phyloP scores from a whole-genome alignment of 2,113 vertebrate species.

The Orcinus orca region DNA sequence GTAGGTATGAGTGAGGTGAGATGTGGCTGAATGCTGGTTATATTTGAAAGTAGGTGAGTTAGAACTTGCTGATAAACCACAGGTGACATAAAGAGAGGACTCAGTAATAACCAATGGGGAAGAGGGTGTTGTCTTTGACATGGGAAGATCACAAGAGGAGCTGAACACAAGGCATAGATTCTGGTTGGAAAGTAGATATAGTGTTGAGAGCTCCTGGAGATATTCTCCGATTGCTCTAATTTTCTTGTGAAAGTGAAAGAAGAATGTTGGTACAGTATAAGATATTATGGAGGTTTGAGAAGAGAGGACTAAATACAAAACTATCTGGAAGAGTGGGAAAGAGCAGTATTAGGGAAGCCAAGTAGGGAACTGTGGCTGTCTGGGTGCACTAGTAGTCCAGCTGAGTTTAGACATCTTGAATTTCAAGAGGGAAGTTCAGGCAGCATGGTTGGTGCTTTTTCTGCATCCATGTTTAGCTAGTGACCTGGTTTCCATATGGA shows the following conservation, averaged over 20 bases:
- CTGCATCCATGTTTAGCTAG: fast-evolving
- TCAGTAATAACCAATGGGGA: neutral
- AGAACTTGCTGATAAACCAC: neutral
- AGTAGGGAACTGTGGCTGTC: no score
- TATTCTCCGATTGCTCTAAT: neutral
- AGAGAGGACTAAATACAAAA: neutral
- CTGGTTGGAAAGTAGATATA: fast-evolving
- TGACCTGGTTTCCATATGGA: neutral
- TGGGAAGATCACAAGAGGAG: neutral
- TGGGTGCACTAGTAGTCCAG: fast-evolving
- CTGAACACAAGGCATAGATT: fast-evolving
- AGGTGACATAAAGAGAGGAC: neutral
- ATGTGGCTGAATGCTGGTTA: fast-evolving
- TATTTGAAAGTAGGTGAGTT: neutral
- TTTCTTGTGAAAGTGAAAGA: neutral
- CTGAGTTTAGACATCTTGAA: no score
- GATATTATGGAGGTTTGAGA: no score
- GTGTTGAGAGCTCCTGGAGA: fast-evolving
- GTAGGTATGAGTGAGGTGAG: no score
- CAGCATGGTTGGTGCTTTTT: fast-evolving
- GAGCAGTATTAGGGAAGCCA: no score
- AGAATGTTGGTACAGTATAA: neutral
- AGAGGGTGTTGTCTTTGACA: neutral
- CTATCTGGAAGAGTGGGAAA: fast-evolving
- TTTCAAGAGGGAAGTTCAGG: neutral